phyloP scores from a whole-genome alignment of 1,140 invertebrate genomes.

The Amyelois transitella region DNA sequence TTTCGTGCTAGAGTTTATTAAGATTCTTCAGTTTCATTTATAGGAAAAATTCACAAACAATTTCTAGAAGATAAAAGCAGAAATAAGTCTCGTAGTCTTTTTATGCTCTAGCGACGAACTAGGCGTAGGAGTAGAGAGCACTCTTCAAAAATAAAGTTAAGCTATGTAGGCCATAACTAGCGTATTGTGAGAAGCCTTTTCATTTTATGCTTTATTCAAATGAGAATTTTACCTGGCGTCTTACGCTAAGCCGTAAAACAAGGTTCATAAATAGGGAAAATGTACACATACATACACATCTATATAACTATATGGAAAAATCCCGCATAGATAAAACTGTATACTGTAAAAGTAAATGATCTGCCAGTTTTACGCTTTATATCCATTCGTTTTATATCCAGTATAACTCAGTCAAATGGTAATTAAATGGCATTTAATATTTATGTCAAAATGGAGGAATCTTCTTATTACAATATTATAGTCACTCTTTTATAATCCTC shows the following conservation, averaged over 20 bases:
- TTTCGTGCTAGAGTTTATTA: no score
- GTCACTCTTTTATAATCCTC: no score
- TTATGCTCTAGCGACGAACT: no score
- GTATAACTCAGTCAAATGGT: neutral
- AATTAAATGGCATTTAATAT: neutral
- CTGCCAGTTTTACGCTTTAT: neutral
- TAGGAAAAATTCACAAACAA: no score
- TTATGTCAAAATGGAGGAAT: neutral
- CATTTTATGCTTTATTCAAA: conserved; percentile 46
- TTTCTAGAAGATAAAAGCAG: no score
- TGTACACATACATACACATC: neutral
- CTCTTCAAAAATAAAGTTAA: no score
- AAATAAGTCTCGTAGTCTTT: no score
- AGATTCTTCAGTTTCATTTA: no score
- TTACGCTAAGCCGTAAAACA: conserved; percentile 40
- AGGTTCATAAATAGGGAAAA: conserved; percentile 34
- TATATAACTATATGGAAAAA: neutral
- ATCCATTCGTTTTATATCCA: neutral
- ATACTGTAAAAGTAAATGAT: neutral
- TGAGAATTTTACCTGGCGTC: conserved; percentile 24
- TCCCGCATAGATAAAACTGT: neutral
- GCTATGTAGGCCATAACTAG: neutral
- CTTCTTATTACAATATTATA: no score
- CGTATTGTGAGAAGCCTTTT: conserved; percentile 8
- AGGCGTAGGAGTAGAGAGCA: no score